Evolutionary conservation across 2,797 vertebrate genomes (phyloP), one percentile per base, ranked within the genome.

Genomic region (Bovichtus variegatus): DNA sequence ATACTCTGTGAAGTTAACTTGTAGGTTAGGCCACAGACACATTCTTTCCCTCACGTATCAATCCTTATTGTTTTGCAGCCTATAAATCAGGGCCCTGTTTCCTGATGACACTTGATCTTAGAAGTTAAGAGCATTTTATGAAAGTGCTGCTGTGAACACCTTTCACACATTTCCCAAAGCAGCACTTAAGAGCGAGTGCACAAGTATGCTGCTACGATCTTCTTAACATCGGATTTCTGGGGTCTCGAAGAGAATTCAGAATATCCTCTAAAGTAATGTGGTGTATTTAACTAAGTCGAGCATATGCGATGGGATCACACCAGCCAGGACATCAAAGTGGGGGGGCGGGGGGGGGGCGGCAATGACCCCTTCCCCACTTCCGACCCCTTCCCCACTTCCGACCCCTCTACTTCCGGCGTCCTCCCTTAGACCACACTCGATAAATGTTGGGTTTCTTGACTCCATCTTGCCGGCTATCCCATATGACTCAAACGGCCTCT

Each of bases 1-100:
- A 92, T 95, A 93, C 92, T 91, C 94, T 94, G 89, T 91, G 92
- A 94, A 93, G 94, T 92, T 72, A 90, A 92, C 92, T 94, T 92
- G 90, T 91, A 60, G 51, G 36, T 75, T 31, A 1, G 9, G 9
- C 0, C 51, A 27, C 55, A 70, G 27, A 61, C n/a, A 11, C 44
- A 38, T 63, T 23, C 38, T 13, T 12, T 46, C 27, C 27, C 27
- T 58, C 61, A 10, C 40, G 10, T 23, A 40, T 47, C 23, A 16
- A 44, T 64, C 29, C 50, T 41, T 12, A 21, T 57, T 54, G 29
- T 74, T 72, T 29, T 40, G 51, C 18, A 60, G 43, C 50, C 18
- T 55, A 19, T 31, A 59, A 74, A 65, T 23, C 25, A 41, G 29
- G 4, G 18, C 29, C 10, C 19, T 44, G 40, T 9, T 44, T 71